A percentile compares a stretch with the other conserved stretches of the same genome.
phyloP scores from a whole-genome alignment of 2,797 vertebrate species.

The Astyanax mexicanus region DNA sequence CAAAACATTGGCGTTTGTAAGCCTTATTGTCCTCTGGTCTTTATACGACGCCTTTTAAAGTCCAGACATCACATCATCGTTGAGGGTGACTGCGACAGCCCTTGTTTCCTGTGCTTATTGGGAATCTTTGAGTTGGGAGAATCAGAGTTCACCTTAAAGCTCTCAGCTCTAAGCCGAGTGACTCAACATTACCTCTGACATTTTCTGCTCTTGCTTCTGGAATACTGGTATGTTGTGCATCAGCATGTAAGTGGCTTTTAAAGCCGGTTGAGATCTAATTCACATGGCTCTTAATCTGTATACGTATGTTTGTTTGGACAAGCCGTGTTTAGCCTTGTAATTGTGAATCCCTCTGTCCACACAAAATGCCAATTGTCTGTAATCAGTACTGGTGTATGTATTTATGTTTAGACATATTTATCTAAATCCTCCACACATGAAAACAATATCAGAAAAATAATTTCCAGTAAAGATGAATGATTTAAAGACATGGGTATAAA shows the following conservation, averaged over 20 bases:
- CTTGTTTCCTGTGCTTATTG: slow-evolving; percentile 42
- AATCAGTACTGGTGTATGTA: not conserved
- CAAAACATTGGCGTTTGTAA: slow-evolving; percentile 59
- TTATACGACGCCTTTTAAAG: slow-evolving; percentile 42
- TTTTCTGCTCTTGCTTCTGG: slow-evolving; percentile 43
- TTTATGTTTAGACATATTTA: not conserved
- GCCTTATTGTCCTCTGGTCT: slow-evolving; percentile 45
- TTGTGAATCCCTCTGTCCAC: not conserved
- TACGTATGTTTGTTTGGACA: not conserved
- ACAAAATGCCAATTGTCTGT: not conserved
- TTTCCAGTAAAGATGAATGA: not conserved
- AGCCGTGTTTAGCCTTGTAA: not conserved
- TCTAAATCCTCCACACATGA: not conserved
- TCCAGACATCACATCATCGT: slow-evolving; percentile 51
- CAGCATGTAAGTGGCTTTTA: slow-evolving; percentile 28
- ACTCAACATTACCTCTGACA: slow-evolving; percentile 50
- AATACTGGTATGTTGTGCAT: slow-evolving; percentile 30
- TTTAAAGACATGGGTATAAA: not conserved
- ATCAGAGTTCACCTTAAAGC: slow-evolving; percentile 45
- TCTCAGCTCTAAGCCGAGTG: slow-evolving; percentile 44
- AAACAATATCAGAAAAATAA: not conserved
- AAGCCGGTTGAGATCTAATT: slow-evolving; percentile 18
- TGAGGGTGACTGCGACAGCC: slow-evolving; percentile 24
- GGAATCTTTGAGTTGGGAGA: slow-evolving; percentile 39
- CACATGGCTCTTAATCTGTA: not conserved